Base-by-base conservation (phyloP, 2,797 vertebrate species). In the Cossypha caffra region DNA sequence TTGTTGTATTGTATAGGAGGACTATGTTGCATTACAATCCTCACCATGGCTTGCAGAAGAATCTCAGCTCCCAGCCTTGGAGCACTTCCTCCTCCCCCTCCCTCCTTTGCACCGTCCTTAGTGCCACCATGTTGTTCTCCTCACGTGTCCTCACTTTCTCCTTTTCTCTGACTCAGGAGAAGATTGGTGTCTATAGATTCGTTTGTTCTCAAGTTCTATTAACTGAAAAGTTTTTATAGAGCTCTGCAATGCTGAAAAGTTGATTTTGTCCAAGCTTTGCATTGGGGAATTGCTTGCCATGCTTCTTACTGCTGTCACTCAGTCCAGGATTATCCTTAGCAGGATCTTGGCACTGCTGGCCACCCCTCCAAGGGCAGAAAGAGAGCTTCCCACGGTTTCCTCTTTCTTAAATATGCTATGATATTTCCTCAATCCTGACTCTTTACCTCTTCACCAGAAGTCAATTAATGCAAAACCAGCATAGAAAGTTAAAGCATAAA, bases 31-130 rank as follows among this genome's bases (percentile, higher is more conserved):
- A 25, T 31, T 45, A 8, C 1, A 37, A 13, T 37, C 16, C 21
- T 64, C 50, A 37, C 5, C 40, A 45, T 1, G 1, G n/a, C 50
- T 45, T 45, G 50, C n/a, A 20, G 40, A 64, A 45, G n/a, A 64
- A 55, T 55, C 61, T 78, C 50, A 37, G 40, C 50, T 37, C 26
- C 25, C 13, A 45, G 0, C 0, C n/a, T 37, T 0, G 1, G 13
- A 64, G 13, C n/a, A 20, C 13, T 18, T 54, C 26, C 38, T 63
- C 6, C 21, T 64, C 13, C 11, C 21, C 20, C 26, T 37, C 43
- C 5, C 17, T 37, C 16, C 13, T 45, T 37, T 54, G 26, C 40
- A 31, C 3, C 0, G 0, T 16, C 38, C 12, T 35, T 16, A 15
- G 20, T 16, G n/a, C 29, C 0, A 0, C 48, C 21, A 3, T 10